Percentiles rank a stretch among this genome's conserved stretches.
These are phyloP conservation scores for Apodemus agrarius DNA, from an alignment of 2,797 vertebrate species.

Conservation along the genomic window DNA sequence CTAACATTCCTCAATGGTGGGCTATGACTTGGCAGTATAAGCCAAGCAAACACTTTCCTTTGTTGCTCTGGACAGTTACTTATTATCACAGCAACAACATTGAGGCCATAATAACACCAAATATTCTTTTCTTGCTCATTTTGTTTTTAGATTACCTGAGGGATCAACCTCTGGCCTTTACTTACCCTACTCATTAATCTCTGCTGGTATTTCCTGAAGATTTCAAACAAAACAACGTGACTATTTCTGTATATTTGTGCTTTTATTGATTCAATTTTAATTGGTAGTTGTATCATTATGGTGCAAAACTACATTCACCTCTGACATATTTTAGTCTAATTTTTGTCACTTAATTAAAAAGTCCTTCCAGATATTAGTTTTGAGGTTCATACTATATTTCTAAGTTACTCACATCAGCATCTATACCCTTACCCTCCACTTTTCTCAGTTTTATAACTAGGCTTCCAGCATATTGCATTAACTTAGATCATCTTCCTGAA, in stretches of 20 bases:
- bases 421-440: not conserved
- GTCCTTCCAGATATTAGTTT: not conserved
- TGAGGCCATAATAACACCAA: not conserved
- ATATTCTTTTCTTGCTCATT: not conserved
- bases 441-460: not conserved
- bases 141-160: not conserved
- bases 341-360: not conserved
- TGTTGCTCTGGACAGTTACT: not conserved
- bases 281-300: not conserved
- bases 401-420: not conserved
- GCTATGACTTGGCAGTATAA: not conserved
- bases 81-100: not conserved
- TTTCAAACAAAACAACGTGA: not conserved
- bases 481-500: not conserved
- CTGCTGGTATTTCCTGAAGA: not conserved
- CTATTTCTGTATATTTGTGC: not conserved
- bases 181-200: not conserved
- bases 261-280: not conserved
- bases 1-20: too few species aligned
- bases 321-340: not conserved
- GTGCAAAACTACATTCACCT: not conserved
- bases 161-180: not conserved
- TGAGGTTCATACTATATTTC: not conserved
- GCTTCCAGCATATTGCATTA: not conserved
- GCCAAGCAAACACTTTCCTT: not conserved